These are phyloP conservation scores for Caenorhabditis brenneri DNA, from an alignment of 1,140 invertebrate genomes.

Conservation along the genomic window DNA sequence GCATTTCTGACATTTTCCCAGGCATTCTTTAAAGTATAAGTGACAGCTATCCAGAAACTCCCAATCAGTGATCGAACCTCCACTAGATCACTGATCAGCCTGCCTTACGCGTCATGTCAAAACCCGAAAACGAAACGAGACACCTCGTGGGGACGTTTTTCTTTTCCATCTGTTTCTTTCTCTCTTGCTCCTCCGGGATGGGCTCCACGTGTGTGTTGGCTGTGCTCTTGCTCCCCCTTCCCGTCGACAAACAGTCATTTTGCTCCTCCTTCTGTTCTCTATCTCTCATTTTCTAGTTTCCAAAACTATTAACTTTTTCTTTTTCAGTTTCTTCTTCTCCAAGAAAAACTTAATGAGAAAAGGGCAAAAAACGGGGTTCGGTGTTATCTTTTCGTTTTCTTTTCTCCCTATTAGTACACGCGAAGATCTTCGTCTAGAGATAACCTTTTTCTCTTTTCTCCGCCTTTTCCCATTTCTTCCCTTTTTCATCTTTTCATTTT, in stretches of 20 bases:
- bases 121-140: neutral
- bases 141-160: neutral
- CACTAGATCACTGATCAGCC: constrained; percentile 18
- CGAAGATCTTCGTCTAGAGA: neutral
- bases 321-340: neutral
- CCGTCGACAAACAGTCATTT: constrained; percentile 26
- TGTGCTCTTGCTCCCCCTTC: neutral
- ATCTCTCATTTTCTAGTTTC: neutral
- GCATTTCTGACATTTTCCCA: no score
- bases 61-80: constrained; percentile 26
- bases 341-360: constrained; percentile 23
- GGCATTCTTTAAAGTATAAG: no score
- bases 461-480: neutral
- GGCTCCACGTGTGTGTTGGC: constrained; percentile 12
- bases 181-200: neutral
- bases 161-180: neutral
- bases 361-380: neutral
- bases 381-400: neutral
- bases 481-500: constrained; percentile 33
- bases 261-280: neutral
- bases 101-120: neutral
- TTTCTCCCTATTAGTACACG: constrained; percentile 1
- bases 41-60: neutral
- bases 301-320: neutral
- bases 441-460: neutral